Evolutionary conservation across 2,888 invertebrate genomes (phyloP).

Genomic region (Spilarctia lutea): DNA sequence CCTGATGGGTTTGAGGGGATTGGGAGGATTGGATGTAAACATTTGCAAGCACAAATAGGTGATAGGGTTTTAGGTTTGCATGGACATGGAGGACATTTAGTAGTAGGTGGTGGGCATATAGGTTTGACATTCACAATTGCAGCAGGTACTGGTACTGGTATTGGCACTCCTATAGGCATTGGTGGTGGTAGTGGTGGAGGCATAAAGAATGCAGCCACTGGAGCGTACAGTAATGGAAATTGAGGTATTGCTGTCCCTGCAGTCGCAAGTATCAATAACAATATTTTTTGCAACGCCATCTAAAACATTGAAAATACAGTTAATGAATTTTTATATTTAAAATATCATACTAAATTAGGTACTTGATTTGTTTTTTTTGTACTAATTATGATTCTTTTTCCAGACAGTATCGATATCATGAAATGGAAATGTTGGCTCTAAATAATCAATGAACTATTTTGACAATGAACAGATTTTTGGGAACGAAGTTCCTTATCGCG

Average conservation of each 20-base stretch:
- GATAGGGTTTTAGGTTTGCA: neutral
- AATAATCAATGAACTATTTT: no score
- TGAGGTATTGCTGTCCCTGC: slow-evolving; percentile 46
- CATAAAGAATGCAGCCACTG: slow-evolving; percentile 17
- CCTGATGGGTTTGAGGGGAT: neutral
- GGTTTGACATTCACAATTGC: slow-evolving; percentile 20
- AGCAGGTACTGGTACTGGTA: slow-evolving; percentile 43
- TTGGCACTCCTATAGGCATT: slow-evolving; percentile 37
- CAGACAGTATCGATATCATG: no score
- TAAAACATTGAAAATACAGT: slow-evolving; percentile 30
- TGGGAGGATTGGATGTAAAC: neutral
- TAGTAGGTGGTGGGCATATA: neutral
- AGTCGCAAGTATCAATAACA: slow-evolving; percentile 34
- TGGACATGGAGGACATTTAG: neutral
- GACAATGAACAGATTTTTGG: no score
- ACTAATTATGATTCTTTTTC: no score
- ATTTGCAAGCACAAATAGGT: neutral
- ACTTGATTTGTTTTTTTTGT: no score
- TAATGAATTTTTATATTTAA: neutral
- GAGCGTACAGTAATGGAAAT: slow-evolving; percentile 38
- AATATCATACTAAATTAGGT: no score
- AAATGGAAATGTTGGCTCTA: no score
- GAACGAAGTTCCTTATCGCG: no score
- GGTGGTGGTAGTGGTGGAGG: slow-evolving; percentile 30
- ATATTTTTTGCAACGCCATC: slow-evolving; percentile 48